These are phyloP conservation scores for Aphodius sticticus DNA, from an alignment of 2,888 invertebrate species.

Conservation along the genomic window DNA sequence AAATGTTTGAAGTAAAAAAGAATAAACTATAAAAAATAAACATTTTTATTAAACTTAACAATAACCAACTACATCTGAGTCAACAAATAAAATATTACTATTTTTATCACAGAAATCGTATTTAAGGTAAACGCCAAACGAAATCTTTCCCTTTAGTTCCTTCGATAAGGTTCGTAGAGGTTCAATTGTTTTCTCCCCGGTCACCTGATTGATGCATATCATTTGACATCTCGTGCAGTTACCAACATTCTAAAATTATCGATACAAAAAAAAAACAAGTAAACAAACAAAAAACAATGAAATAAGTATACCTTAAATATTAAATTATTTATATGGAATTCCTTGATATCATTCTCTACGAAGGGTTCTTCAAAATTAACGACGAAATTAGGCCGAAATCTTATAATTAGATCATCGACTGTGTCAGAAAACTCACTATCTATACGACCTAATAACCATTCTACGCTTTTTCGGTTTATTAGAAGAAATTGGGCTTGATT, in stretches of 20 bases:
- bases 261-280: not conserved
- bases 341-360: constrained; percentile 77
- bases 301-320: constrained; percentile 66
- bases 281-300: not conserved
- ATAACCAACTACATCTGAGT: constrained; percentile 19
- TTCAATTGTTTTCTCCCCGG: constrained; percentile 80
- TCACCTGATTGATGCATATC: constrained; percentile 92
- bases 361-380: constrained; percentile 77
- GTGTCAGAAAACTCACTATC: constrained; percentile 63
- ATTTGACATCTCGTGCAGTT: constrained; percentile 92
- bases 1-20: no score
- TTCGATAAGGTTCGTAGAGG: constrained; percentile 79
- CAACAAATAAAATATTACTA: constrained; percentile 36
- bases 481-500: constrained; percentile 90
- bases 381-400: constrained; percentile 93
- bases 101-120: constrained; percentile 16
- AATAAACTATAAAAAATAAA: no score
- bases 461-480: constrained; percentile 79
- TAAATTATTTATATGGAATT: constrained; percentile 70
- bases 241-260: constrained; percentile 71
- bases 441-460: constrained; percentile 72
- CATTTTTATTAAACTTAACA: constrained; percentile 1
- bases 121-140: constrained; percentile 81
- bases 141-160: constrained; percentile 77
- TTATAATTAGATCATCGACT: constrained; percentile 69